These are phyloP conservation scores for Brachyopa scutellaris DNA, from an alignment of 2,888 invertebrate genomes.

Conservation along the genomic window DNA sequence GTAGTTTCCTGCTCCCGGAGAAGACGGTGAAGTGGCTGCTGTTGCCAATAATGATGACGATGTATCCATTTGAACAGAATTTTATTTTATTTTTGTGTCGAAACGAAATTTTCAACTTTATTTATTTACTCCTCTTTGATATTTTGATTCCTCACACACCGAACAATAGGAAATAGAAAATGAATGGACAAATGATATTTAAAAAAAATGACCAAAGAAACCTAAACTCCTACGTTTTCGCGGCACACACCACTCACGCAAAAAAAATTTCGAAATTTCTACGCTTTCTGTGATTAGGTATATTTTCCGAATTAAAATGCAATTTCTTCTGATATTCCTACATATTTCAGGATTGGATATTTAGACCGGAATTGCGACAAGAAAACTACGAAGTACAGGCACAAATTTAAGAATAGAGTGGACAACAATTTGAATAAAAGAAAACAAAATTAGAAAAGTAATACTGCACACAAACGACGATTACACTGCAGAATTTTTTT, in stretches of 20 bases:
- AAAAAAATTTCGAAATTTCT: conserved; percentile 41
- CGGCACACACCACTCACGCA: conserved; percentile 21
- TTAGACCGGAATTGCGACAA: neutral
- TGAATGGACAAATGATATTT: neutral
- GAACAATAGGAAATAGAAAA: neutral
- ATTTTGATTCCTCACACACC: neutral
- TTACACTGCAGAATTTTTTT: neutral
- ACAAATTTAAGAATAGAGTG: neutral
- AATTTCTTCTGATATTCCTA: conserved; percentile 27
- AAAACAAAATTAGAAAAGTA: conserved; percentile 22
- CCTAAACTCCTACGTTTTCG: neutral
- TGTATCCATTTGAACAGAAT: conserved; percentile 37
- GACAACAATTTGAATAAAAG: neutral
- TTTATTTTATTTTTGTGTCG: neutral
- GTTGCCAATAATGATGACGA: conserved; percentile 14
- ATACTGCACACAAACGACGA: conserved; percentile 1
- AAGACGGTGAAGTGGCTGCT: conserved; percentile 35
- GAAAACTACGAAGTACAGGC: neutral
- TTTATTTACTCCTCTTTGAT: neutral
- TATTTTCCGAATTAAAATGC: conserved; percentile 34
- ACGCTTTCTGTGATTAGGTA: conserved; percentile 10
- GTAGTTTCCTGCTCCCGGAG: conserved; percentile 39
- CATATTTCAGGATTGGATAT: conserved; percentile 13
- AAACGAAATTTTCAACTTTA: neutral
- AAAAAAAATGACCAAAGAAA: neutral